Base-by-base conservation (phyloP, 1,140 invertebrate species). In the Bradynema listronoti region DNA sequence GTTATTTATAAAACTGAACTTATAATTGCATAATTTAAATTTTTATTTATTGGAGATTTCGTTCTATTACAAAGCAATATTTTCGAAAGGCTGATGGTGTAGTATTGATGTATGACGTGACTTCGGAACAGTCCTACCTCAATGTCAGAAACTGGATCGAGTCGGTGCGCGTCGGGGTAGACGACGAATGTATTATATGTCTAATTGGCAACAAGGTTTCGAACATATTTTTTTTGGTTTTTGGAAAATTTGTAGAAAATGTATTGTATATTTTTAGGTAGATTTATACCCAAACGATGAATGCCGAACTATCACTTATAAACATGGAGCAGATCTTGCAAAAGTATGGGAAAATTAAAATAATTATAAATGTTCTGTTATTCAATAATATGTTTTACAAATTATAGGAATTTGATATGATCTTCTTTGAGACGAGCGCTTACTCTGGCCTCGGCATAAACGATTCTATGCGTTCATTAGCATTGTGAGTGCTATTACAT, bases 71-170 rank as follows among this genome's bases (percentile, higher is more conserved):
- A 1, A 85, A 85, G 67, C 84, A 85, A 53, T 86, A 86, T 72
- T 86, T 86, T 75, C 79, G 85, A 4, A 82, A 85, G 71, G 84
- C 85, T 7, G 85, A 86, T 73, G 85, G 85, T 19, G 83, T 87
- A 1, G 78, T 87, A 55, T 68, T 86, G 5, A 80, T 86, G 73
- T 87, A 86, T 76, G 85, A 86, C 72, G 81, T 85, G 11, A 85
- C 83, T n/a, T 84, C 81, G 39, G 84, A 86, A 68, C 72, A 79
- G 42, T 84, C 84, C 4, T 86, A 84, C 70, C 70, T 83, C 7
- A 85, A 83, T 73, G 82, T 86, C 29, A 79, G 85, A 9, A 81
- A 85, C 54, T 86, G 85, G 85, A 81, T 86, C 67, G 78, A 79
- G 56, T 82, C 80, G 65, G 82, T 85, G 19, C 78, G 83, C 68